Conservation (phyloP, 2,113 vertebrate species). For the Tragelaphus scriptus region DNA sequence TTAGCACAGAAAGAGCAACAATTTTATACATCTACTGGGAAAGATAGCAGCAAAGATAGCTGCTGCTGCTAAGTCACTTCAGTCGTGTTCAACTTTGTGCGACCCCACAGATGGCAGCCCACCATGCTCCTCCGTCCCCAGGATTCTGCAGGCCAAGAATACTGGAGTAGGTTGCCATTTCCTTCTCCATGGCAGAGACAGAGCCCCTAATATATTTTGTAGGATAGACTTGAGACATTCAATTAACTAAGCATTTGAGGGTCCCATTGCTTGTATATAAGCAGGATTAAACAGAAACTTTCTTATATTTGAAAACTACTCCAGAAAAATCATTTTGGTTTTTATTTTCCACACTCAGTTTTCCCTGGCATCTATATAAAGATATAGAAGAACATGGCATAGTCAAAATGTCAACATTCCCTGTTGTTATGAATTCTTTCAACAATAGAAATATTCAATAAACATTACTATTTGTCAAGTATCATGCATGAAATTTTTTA, state of each 20-base stretch:
- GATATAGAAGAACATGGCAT: neutral
- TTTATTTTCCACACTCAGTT: neutral
- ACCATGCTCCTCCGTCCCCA: neutral
- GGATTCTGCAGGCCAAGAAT: neutral
- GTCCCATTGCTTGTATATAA: neutral
- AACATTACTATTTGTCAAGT: neutral
- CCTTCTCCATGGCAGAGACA: neutral
- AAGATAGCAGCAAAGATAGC: neutral
- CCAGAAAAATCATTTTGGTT: neutral
- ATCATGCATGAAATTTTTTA: neutral
- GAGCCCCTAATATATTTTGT: neutral
- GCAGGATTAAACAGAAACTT: neutral
- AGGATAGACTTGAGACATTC: neutral
- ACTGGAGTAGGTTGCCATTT: neutral
- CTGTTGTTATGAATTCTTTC: neutral
- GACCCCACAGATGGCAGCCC: neutral
- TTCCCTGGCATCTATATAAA: neutral
- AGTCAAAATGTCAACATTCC: neutral
- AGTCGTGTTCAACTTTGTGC: rapidly evolving
- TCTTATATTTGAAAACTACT: neutral
- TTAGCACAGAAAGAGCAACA: neutral
- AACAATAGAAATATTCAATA: neutral
- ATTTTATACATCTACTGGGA: neutral
- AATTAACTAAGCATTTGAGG: neutral
- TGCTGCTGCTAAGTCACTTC: neutral